phyloP scores from a whole-genome alignment of 2,888 invertebrate species.

The Himalopsyche anomala region DNA sequence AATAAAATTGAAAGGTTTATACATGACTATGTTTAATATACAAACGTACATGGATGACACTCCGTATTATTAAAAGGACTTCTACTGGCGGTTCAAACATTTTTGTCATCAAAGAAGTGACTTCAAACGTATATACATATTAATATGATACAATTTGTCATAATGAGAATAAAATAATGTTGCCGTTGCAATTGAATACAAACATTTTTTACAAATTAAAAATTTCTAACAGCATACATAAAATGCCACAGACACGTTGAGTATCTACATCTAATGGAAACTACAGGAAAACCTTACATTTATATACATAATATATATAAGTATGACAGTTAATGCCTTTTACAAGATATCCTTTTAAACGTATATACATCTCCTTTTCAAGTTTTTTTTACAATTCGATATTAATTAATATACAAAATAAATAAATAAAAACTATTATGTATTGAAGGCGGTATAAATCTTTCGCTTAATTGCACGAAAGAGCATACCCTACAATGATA shows the following conservation, averaged over 20 bases:
- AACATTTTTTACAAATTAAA: background rate
- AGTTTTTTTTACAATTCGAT: background rate
- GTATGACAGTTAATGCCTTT: background rate
- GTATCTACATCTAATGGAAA: background rate
- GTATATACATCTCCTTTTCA: background rate
- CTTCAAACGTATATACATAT: conserved; percentile 14
- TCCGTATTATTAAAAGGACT: background rate
- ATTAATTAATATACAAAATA: background rate
- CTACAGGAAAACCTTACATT: background rate
- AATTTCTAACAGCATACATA: background rate
- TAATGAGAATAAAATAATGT: background rate
- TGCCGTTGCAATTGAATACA: background rate
- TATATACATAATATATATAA: conserved; percentile 4
- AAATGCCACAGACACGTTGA: background rate
- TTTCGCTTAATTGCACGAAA: background rate
- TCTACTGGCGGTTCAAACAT: background rate
- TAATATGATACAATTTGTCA: conserved; percentile 5
- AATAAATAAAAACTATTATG: background rate
- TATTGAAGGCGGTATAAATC: background rate
- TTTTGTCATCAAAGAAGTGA: background rate
- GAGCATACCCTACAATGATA: background rate
- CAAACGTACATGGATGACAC: background rate
- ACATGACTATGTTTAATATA: conserved; percentile 10
- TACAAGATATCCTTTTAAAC: background rate
- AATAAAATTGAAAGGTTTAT: conserved; percentile 13